Conservation (phyloP, 1,140 invertebrate genomes). For the Drosophila kikkawai region DNA sequence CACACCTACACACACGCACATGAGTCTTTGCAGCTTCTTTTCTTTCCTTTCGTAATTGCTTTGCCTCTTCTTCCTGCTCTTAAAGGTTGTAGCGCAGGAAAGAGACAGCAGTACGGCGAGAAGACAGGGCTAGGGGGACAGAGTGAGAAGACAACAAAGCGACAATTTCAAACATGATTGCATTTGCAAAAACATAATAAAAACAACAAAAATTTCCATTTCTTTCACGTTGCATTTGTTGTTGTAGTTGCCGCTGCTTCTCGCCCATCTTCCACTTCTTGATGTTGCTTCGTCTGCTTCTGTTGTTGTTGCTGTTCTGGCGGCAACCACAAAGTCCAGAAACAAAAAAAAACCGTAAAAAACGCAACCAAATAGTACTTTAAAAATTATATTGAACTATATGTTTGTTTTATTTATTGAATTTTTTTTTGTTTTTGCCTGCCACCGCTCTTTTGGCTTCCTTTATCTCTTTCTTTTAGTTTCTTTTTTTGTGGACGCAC, state of each 20-base stretch:
- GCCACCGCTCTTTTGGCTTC: slow-evolving; percentile 15
- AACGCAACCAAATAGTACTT: not conserved
- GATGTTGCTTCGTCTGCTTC: slow-evolving; percentile 28
- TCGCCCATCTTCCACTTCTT: slow-evolving; percentile 12
- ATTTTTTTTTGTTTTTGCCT: slow-evolving; percentile 17
- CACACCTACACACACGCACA: slow-evolving; percentile 58
- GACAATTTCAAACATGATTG: slow-evolving; percentile 53
- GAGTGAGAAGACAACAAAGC: slow-evolving; percentile 37
- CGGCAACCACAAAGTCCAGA: slow-evolving; percentile 21
- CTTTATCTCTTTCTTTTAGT: slow-evolving; percentile 35
- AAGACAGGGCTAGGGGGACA: slow-evolving; percentile 22
- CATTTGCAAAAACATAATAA: slow-evolving; percentile 50
- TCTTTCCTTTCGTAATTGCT: slow-evolving; percentile 45
- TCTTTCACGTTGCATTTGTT: slow-evolving; percentile 59
- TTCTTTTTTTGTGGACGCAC: slow-evolving; percentile 39
- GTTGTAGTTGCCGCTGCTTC: slow-evolving; percentile 31
- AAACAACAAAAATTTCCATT: slow-evolving; percentile 43
- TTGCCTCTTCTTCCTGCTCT: slow-evolving; percentile 22
- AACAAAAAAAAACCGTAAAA: slow-evolving; percentile 9
- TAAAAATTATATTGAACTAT: not conserved
- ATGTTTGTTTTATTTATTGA: slow-evolving; percentile 12
- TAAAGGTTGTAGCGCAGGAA: slow-evolving; percentile 34
- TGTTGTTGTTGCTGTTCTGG: slow-evolving; percentile 38
- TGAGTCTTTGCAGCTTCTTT: slow-evolving; percentile 53
- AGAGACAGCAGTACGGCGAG: not conserved